Percentiles rank a stretch among this genome's conserved stretches.
Evolutionary conservation across 2,888 invertebrate genomes (phyloP).

Genomic region (Eupithecia tripunctaria): DNA sequence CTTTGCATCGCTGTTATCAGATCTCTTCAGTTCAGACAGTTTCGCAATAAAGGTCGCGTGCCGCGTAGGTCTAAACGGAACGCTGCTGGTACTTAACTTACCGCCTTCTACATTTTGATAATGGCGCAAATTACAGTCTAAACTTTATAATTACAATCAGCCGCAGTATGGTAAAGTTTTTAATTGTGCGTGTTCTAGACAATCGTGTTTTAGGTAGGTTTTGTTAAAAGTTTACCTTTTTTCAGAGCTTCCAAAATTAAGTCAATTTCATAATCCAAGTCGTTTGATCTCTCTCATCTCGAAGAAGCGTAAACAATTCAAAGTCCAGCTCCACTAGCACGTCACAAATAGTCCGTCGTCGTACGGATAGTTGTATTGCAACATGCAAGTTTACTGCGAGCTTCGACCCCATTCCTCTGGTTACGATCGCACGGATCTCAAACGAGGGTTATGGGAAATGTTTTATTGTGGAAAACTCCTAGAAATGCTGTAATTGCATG

Average conservation of each 20-base stretch:
- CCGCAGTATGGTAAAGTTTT: not conserved
- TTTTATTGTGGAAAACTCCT: constrained; percentile 11
- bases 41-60: constrained; percentile 25
- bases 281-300: constrained; percentile 22
- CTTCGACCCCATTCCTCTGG: constrained; percentile 42
- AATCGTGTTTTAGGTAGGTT: not conserved
- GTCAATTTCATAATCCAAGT: not conserved
- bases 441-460: constrained; percentile 19
- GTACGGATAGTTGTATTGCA: constrained; percentile 33
- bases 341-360: constrained; percentile 28
- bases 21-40: constrained; percentile 23
- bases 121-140: not conserved
- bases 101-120: not conserved
- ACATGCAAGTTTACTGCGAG: constrained; percentile 40
- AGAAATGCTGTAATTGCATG: constrained; percentile 3
- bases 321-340: constrained; percentile 14
- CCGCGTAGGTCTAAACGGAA: not conserved
- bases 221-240: not conserved
- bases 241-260: not conserved
- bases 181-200: not conserved
- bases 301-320: constrained; percentile 20
- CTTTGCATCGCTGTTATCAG: constrained; percentile 29
- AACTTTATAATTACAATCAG: not conserved
- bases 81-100: not conserved
- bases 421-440: constrained; percentile 35